Evolutionary conservation across 2,888 invertebrate species (phyloP).

Genomic region (Tigriopus californicus): DNA sequence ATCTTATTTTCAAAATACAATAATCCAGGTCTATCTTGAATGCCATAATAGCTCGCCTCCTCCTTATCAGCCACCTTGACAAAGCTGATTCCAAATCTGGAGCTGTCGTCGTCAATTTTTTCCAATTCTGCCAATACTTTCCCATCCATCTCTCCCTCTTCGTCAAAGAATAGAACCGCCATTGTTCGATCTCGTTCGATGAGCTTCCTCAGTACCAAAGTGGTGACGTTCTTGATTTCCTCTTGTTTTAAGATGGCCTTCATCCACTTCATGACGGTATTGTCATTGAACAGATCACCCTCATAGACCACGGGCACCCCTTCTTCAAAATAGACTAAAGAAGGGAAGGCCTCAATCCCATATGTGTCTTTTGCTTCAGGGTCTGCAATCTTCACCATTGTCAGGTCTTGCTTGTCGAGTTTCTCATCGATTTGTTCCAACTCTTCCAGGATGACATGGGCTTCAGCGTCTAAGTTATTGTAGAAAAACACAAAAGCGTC

Average conservation of each 20-base stretch:
- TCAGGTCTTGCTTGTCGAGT: slow-evolving; percentile 11
- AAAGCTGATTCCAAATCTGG: slow-evolving; percentile 66
- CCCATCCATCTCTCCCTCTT: slow-evolving; percentile 69
- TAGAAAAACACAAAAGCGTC: slow-evolving; percentile 15
- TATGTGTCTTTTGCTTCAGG: not conserved
- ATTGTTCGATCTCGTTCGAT: slow-evolving; percentile 68
- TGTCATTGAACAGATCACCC: slow-evolving; percentile 37
- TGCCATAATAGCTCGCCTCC: slow-evolving; percentile 75
- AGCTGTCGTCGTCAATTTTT: slow-evolving; percentile 84
- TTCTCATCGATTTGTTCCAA: slow-evolving; percentile 15
- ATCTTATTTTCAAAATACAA: slow-evolving; percentile 80
- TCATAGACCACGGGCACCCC: slow-evolving; percentile 50
- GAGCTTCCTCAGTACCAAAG: slow-evolving; percentile 72
- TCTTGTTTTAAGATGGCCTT: slow-evolving; percentile 77
- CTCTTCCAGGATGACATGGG: slow-evolving; percentile 10
- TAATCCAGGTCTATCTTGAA: slow-evolving; percentile 64
- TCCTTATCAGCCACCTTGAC: slow-evolving; percentile 79
- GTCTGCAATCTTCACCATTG: slow-evolving; percentile 14
- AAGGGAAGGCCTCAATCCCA: slow-evolving; percentile 69
- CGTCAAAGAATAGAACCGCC: slow-evolving; percentile 82
- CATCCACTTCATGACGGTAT: slow-evolving; percentile 73
- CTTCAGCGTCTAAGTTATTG: slow-evolving; percentile 4
- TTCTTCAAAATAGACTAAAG: slow-evolving; percentile 71
- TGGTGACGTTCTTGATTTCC: slow-evolving; percentile 77
- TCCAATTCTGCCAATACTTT: slow-evolving; percentile 68